Evolutionary conservation across 2,888 invertebrate species (phyloP).

Genomic region (Tachina lurida): DNA sequence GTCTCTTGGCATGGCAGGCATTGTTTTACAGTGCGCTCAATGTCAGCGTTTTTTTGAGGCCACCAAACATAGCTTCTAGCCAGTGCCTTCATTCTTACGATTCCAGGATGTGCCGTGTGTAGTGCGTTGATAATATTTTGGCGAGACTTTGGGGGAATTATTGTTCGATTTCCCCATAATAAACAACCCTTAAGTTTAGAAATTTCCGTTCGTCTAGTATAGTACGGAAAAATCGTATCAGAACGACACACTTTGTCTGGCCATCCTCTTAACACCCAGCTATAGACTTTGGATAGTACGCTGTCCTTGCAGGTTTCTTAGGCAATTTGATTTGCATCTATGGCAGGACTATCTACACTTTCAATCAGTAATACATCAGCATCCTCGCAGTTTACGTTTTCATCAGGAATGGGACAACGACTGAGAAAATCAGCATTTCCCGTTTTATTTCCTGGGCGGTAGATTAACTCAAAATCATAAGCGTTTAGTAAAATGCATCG

Average conservation of each 20-base stretch:
- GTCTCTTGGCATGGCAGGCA: slow-evolving; percentile 53
- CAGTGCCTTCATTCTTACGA: neutral
- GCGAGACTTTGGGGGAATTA: neutral
- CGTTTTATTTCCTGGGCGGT: neutral
- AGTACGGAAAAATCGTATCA: no score
- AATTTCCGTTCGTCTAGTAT: no score
- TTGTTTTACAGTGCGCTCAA: neutral
- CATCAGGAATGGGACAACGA: neutral
- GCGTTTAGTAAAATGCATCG: no score
- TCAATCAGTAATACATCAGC: neutral
- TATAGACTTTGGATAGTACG: no score
- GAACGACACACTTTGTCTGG: no score
- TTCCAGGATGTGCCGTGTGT: neutral
- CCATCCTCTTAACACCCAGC: no score
- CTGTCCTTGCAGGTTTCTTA: neutral
- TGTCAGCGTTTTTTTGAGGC: neutral
- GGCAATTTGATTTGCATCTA: neutral
- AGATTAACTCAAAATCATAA: no score
- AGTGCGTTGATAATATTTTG: neutral
- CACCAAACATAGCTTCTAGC: slow-evolving; percentile 16
- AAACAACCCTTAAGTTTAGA: neutral
- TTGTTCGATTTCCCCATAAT: neutral
- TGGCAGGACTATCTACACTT: no score
- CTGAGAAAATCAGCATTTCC: neutral
- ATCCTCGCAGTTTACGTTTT: neutral